Conservation (phyloP, 1,140 invertebrate species). For the Cylas formicarius region DNA sequence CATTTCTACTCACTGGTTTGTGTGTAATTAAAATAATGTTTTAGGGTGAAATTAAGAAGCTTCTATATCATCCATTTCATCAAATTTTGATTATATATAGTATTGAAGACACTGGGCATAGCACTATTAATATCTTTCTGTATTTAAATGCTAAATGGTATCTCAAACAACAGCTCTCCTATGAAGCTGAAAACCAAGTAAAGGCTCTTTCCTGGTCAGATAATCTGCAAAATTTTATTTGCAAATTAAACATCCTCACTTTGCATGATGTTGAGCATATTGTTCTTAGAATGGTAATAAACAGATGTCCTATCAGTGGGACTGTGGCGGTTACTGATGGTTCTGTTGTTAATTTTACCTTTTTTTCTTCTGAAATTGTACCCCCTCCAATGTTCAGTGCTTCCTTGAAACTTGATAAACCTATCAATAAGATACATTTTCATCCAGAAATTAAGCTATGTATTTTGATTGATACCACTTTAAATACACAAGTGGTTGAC, state of each 20-base stretch:
- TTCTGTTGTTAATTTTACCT: constrained; percentile 16
- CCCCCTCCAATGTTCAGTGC: constrained; percentile 21
- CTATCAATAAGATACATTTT: constrained; percentile 24
- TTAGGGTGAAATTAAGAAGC: constrained; percentile 20
- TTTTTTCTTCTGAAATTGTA: constrained; percentile 22
- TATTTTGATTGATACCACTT: constrained; percentile 9
- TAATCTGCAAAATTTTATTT: constrained; percentile 11
- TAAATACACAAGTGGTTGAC: constrained; percentile 10
- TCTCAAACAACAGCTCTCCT: constrained; percentile 25
- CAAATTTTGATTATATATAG: constrained; percentile 20
- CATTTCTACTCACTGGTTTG: not conserved
- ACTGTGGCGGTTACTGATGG: constrained; percentile 25
- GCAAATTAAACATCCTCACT: constrained; percentile 20
- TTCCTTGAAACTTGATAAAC: constrained; percentile 11
- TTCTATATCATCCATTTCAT: constrained; percentile 24
- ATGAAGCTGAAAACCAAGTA: constrained; percentile 11
- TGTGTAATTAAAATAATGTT: too few species aligned
- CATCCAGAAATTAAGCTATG: constrained; percentile 1
- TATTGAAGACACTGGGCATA: not conserved
- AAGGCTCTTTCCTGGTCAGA: constrained; percentile 21
- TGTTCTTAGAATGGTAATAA: constrained; percentile 16
- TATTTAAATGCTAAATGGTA: constrained; percentile 26
- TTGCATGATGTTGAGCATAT: constrained; percentile 11
- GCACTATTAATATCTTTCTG: constrained; percentile 20
- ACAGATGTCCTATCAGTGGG: constrained; percentile 7